Percentiles rank a stretch among this genome's conserved stretches.
phyloP scores from a whole-genome alignment of 2,888 invertebrate genomes.

The Scaptomyza reducta region DNA sequence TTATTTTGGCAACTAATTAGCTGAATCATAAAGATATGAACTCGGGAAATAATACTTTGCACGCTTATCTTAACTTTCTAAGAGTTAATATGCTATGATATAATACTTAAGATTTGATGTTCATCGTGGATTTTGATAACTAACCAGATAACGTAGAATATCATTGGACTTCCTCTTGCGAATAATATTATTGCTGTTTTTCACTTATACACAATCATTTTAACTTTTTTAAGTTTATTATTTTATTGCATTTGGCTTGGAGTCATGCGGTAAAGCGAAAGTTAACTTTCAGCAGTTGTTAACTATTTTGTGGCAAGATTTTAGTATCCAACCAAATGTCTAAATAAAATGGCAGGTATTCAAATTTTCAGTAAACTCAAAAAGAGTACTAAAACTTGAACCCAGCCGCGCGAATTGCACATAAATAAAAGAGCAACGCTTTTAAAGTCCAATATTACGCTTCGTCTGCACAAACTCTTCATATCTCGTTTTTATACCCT shows the following conservation, averaged over 20 bases:
- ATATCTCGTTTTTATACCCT: conserved; percentile 27
- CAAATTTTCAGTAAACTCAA: not conserved
- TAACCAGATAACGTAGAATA: not conserved
- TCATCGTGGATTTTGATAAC: not conserved
- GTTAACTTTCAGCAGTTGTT: not conserved
- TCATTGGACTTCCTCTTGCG: too few relatives aligned
- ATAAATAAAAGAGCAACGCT: conserved; percentile 40
- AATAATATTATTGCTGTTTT: not conserved
- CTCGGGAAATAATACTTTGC: not conserved
- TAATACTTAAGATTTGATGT: not conserved
- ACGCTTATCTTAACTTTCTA: not conserved
- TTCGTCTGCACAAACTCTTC: conserved; percentile 46
- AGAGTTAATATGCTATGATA: not conserved
- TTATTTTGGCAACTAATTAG: not conserved
- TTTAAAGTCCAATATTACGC: conserved; percentile 40
- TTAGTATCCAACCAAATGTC: not conserved
- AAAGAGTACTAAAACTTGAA: not conserved
- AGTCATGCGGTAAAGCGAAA: not conserved
- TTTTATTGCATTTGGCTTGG: not conserved
- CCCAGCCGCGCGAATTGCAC: not conserved
- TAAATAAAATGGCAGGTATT: not conserved
- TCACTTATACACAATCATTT: not conserved
- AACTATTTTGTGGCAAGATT: not conserved
- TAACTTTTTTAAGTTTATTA: not conserved
- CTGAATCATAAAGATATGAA: not conserved